Percentiles rank a stretch among this genome's conserved stretches.
These are phyloP conservation scores for Coregonus suidteri DNA, from an alignment of 2,797 vertebrate species.

Conservation along the genomic window DNA sequence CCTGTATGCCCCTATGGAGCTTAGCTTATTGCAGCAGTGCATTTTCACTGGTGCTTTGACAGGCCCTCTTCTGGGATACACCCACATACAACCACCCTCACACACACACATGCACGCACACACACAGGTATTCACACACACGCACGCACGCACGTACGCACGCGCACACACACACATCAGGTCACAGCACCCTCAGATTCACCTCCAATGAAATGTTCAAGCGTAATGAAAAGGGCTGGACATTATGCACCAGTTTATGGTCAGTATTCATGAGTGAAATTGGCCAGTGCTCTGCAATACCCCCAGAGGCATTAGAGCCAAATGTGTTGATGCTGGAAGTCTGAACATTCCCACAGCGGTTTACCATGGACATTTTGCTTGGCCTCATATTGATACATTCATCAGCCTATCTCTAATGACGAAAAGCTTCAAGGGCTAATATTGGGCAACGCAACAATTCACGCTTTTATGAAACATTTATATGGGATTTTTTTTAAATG, in stretches of 20 bases:
- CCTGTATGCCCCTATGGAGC: neutral
- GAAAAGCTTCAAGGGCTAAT: neutral
- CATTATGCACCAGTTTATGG: neutral
- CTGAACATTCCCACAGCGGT: neutral
- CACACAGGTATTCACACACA: too few species aligned
- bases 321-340: neutral
- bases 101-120: too few species aligned
- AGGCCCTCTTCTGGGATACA: too few species aligned
- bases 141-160: too few species aligned
- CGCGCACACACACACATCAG: neutral
- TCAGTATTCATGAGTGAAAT: neutral
- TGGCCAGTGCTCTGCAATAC: neutral
- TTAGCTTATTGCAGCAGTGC: neutral
- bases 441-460: neutral
- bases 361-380: neutral
- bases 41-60: too few species aligned
- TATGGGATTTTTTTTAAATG: neutral
- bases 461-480: neutral
- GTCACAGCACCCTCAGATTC: neutral
- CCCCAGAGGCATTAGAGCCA: neutral
- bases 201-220: neutral
- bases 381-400: neutral
- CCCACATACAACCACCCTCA: too few species aligned
- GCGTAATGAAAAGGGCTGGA: neutral
- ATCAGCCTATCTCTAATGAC: neutral